Evolutionary conservation across 2,797 vertebrate species (phyloP), one percentile per base, ranked within the genome.

Genomic region (Aplochiton taeniatus): DNA sequence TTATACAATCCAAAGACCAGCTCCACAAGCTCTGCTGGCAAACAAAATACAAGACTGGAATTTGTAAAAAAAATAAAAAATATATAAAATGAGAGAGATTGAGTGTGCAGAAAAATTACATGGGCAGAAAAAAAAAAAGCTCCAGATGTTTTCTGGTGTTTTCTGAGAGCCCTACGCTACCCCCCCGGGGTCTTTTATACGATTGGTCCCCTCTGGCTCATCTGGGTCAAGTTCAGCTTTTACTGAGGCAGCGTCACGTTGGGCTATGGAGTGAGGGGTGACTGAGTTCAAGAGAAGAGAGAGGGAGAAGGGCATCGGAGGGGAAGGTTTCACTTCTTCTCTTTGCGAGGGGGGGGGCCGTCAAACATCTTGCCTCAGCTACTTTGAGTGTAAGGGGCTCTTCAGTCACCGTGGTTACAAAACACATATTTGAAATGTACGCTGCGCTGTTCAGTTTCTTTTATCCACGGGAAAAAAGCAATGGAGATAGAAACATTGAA

Each of bases 151-250:
- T n/a, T 42, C 42, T 60, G 51, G 60, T 51, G 60, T 51, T 31
- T 49, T 76, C 55, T 61, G 51, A 42, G 61, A 17, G 63, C n/a
- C 52, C 11, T 3, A 49, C 17, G 44, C 58, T 42, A 58, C 51
- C 3, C 31, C 31, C 44, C 13, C n/a, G n/a, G n/a, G 11, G 19
- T 11, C 50, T 69, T 12, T 57, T 75, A 82, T 44, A 59, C 64
- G 73, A 61, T 52, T n/a, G 46, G 61, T 65, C 70, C 72, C 66
- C 44, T 8, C 47, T 61, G 80, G 73, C 63, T 77, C 49, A 43
- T 73, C 59, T 61, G 74, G 71, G 69, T 75, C 81, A 78, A 80
- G 76, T 80, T 78, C 83, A 75, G 83, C 83, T 84, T 73, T 73
- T 58, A 75, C 72, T 77, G 31, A 6, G 6, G 31, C 2, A 31